Conservation (phyloP, 2,113 vertebrate genomes). For the Brachypteracias leptosomus region DNA sequence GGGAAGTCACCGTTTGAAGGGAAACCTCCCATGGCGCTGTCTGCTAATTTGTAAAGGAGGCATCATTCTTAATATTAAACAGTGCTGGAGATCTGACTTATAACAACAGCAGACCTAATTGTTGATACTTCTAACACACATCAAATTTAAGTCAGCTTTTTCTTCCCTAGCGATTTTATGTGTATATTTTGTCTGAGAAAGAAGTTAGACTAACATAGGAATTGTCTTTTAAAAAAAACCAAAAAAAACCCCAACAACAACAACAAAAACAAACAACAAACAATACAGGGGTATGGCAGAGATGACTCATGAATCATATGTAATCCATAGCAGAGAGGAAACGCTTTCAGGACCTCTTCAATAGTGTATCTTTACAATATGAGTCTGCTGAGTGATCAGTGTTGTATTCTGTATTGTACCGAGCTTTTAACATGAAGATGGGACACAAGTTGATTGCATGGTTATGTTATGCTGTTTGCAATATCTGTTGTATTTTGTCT, state of each 20-base stretch:
- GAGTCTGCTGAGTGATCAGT: neutral
- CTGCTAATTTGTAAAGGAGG: neutral
- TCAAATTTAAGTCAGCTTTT: neutral
- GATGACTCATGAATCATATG: neutral
- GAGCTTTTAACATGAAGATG: neutral
- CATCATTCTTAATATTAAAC: neutral
- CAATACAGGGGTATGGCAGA: neutral
- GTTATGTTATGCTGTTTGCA: neutral
- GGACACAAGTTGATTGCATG: neutral
- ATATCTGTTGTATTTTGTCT: neutral
- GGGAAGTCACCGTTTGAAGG: neutral
- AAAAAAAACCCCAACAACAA: too few relatives aligned
- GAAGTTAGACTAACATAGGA: neutral
- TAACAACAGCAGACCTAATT: neutral
- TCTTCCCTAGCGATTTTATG: neutral
- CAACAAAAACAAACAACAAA: neutral
- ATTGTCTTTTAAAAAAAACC: neutral
- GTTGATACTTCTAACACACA: neutral
- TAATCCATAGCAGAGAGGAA: neutral
- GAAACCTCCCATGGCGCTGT: neutral
- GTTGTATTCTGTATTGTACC: neutral
- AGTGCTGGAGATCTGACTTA: neutral
- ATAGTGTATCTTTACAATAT: neutral
- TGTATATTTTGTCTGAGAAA: neutral
- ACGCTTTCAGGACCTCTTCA: neutral